Conservation (phyloP, 64 coral and sea anemone species). For the Montipora foliosa region DNA sequence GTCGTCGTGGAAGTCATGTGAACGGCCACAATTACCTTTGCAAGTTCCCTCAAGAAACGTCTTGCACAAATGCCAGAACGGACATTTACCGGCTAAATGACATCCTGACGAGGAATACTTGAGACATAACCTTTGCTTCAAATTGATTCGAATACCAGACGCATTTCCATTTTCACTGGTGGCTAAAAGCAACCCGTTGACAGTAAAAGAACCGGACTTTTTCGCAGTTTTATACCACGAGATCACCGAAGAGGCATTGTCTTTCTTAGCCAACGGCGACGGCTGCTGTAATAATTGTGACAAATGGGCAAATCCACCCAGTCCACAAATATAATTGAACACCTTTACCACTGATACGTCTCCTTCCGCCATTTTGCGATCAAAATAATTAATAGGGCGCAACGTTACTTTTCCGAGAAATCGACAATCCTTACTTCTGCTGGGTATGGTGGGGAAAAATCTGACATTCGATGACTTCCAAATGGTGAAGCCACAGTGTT, state of each 20-base stretch:
- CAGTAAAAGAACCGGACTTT: not conserved
- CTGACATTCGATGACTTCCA: too few species aligned
- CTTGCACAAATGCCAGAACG: conserved; percentile 58
- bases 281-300: conserved; percentile 19
- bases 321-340: conserved; percentile 56
- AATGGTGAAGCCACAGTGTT: too few species aligned
- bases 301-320: conserved; percentile 44
- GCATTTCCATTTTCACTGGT: not conserved
- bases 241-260: not conserved
- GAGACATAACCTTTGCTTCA: conserved; percentile 40
- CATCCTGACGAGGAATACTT: conserved; percentile 29
- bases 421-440: too few species aligned
- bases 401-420: too few species aligned
- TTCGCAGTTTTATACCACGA: conserved; percentile 5
- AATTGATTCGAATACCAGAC: not conserved
- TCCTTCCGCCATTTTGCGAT: not conserved
- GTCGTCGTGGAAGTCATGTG: conserved; percentile 59
- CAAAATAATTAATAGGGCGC: not conserved
- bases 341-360: conserved; percentile 39
- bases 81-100: not conserved
- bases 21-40: conserved; percentile 17
- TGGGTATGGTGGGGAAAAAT: too few species aligned
- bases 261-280: conserved; percentile 44
- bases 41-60: conserved; percentile 58
- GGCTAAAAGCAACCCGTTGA: not conserved